A percentile compares a stretch with the other conserved stretches of the same genome.
Conservation (phyloP, 2,113 vertebrate species). For the Zingel zingel region DNA sequence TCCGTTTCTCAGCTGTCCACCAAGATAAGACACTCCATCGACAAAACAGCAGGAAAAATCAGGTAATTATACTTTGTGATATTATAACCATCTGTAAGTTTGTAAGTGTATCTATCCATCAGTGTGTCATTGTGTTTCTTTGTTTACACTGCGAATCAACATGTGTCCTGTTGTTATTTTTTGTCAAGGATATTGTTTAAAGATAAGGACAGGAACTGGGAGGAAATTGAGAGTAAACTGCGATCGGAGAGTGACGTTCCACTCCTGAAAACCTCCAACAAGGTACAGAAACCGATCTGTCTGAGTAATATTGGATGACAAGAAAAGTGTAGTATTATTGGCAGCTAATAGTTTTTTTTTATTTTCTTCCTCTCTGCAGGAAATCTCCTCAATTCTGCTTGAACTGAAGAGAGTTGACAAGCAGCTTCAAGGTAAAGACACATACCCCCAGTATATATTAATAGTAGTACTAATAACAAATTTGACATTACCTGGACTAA, state of each 20-base stretch:
- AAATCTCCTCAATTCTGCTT: constrained; percentile 95
- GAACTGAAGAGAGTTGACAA: constrained; percentile 97
- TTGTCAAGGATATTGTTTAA: constrained; percentile 94
- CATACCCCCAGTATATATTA: too few species aligned
- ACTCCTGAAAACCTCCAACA: constrained; percentile 96
- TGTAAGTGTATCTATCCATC: neutral
- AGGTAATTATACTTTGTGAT: constrained; percentile 81
- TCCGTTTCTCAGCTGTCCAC: constrained; percentile 96
- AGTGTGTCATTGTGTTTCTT: neutral
- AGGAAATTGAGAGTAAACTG: constrained; percentile 96
- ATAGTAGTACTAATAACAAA: neutral
- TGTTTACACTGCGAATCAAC: neutral
- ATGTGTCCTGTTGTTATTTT: constrained; percentile 22
- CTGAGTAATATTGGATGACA: neutral
- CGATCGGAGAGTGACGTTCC: constrained; percentile 93
- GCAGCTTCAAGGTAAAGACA: constrained; percentile 92
- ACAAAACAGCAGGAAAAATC: constrained; percentile 98
- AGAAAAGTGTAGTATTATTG: neutral
- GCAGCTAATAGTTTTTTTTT: neutral
- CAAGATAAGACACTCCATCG: constrained; percentile 95
- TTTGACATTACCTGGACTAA: neutral
- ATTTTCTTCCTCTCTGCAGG: constrained; percentile 78
- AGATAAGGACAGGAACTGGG: constrained; percentile 98
- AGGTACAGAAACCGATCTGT: constrained; percentile 80
- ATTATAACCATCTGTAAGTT: neutral